These are phyloP conservation scores for Dicyrtoma fusca DNA, from an alignment of 2,888 invertebrate genomes.

Conservation along the genomic window DNA sequence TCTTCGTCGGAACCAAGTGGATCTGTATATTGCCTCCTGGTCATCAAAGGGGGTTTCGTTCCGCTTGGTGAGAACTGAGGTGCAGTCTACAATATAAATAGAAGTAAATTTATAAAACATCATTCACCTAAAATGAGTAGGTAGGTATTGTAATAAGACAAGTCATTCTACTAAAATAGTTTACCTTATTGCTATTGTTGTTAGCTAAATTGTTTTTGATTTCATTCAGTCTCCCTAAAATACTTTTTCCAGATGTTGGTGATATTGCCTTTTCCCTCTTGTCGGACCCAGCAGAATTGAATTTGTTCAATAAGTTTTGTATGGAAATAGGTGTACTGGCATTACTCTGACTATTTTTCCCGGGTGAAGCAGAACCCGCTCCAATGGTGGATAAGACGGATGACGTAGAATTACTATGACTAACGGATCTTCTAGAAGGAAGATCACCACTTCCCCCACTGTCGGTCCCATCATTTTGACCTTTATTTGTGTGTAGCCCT, in stretches of 20 bases:
- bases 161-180: neutral
- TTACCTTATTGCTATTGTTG: conserved; percentile 52
- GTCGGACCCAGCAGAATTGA: conserved; percentile 35
- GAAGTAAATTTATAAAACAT: too few relatives aligned
- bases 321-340: conserved; percentile 52
- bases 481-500: conserved; percentile 11
- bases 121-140: too few relatives aligned
- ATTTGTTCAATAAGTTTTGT: conserved; percentile 55
- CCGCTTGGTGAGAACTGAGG: conserved; percentile 39
- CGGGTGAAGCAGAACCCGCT: conserved; percentile 42
- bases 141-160: neutral
- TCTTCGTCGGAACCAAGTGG: conserved; percentile 90
- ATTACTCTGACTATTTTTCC: conserved; percentile 43
- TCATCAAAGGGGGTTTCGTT: conserved; percentile 68
- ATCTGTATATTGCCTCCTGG: conserved; percentile 80
- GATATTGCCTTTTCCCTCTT: conserved; percentile 32
- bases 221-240: conserved; percentile 52
- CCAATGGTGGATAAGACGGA: conserved; percentile 45
- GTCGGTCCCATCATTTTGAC: neutral
- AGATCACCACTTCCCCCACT: conserved; percentile 9
- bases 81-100: conserved; percentile 36
- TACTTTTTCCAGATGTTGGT: conserved; percentile 44
- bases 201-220: conserved; percentile 52
- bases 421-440: conserved; percentile 39
- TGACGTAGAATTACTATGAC: conserved; percentile 53